Conservation (phyloP, 1,140 invertebrate genomes). For the Pissodes strobi region DNA sequence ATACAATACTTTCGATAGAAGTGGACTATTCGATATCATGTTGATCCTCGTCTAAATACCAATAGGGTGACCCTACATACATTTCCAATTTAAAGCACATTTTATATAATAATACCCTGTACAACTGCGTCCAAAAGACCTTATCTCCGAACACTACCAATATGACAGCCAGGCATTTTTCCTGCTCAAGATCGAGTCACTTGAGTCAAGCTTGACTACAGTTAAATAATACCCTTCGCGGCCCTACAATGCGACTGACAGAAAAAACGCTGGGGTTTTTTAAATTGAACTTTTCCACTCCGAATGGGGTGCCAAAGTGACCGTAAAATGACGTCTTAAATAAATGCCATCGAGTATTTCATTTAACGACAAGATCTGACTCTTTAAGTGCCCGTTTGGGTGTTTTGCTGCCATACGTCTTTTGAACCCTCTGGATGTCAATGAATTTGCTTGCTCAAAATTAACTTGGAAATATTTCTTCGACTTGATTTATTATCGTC, state of each 20-base stretch:
- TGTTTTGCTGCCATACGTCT: conserved; percentile 1
- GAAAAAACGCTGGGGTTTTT: conserved; percentile 41
- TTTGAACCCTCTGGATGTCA: not conserved
- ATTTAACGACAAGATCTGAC: conserved; percentile 24
- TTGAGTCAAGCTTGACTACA: conserved; percentile 34
- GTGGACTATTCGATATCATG: too few species aligned
- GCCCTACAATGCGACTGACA: conserved; percentile 46
- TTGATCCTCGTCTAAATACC: too few species aligned
- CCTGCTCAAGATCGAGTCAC: conserved; percentile 7
- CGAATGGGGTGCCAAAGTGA: conserved; percentile 50
- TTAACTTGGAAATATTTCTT: too few species aligned
- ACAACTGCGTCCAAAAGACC: too few species aligned
- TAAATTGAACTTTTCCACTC: conserved; percentile 47
- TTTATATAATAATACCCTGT: too few species aligned
- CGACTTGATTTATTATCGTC: too few species aligned
- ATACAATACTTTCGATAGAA: too few species aligned
- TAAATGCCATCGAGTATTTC: conserved; percentile 46
- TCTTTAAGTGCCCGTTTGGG: conserved; percentile 18
- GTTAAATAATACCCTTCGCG: conserved; percentile 31
- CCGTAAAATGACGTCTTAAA: conserved; percentile 55
- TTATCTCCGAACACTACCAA: too few species aligned
- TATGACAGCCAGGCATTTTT: conserved; percentile 8
- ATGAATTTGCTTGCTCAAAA: too few species aligned
- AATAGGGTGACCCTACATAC: too few species aligned
- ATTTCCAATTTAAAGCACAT: too few species aligned